Conservation (phyloP, 1,140 invertebrate genomes). For the Drosophila prosaltans region DNA sequence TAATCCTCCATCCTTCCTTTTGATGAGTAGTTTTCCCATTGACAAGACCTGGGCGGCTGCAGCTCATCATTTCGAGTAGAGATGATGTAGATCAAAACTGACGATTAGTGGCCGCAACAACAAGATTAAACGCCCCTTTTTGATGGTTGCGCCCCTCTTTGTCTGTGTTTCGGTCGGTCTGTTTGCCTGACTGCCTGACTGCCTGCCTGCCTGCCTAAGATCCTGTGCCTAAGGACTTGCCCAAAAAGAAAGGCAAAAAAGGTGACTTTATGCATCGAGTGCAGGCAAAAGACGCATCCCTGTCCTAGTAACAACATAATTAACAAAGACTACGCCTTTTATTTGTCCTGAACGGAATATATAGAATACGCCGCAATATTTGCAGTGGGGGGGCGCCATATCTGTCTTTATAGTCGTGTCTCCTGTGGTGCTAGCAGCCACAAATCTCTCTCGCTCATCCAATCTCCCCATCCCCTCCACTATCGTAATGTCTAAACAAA, state of each 20-base stretch:
- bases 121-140: constrained; percentile 19
- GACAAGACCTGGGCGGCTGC: constrained; percentile 5
- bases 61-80: constrained; percentile 9
- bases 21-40: constrained; percentile 10
- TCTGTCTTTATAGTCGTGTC: not conserved
- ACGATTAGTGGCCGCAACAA: constrained; percentile 18
- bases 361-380: too few relatives aligned
- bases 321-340: constrained; percentile 20
- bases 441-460: not conserved
- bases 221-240: constrained; percentile 7
- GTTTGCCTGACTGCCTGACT: not conserved
- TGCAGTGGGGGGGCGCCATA: not conserved
- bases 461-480: not conserved
- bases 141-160: constrained; percentile 10
- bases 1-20: not conserved
- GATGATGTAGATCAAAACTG: constrained; percentile 9
- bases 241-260: not conserved
- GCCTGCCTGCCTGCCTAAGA: not conserved
- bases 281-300: constrained; percentile 19
- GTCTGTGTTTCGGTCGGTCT: not conserved
- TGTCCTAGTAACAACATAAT: constrained; percentile 19
- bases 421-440: constrained; percentile 7
- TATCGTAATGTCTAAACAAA: constrained; percentile 6
- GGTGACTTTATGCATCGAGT: constrained; percentile 13
- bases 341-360: not conserved